A percentile compares a stretch with the other conserved stretches of the same genome.
These are phyloP conservation scores for Colossoma macropomum DNA, from an alignment of 2,113 vertebrate species.

Conservation along the genomic window DNA sequence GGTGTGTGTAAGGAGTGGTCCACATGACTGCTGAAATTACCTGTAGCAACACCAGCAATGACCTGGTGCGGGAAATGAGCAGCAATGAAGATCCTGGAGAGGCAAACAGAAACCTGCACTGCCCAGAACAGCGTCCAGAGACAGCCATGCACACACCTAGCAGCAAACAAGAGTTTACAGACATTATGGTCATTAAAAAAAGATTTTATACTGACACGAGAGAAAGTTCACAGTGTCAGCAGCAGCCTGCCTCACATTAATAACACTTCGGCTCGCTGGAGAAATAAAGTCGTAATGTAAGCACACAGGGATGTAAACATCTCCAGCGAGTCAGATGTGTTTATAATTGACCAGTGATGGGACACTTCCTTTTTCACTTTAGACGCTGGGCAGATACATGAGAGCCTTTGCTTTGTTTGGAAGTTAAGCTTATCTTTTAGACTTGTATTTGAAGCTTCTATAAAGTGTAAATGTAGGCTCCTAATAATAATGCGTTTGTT, in stretches of 20 bases:
- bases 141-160: slow-evolving; percentile 81
- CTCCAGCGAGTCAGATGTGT: neutral
- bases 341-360: neutral
- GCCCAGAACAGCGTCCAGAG: slow-evolving; percentile 89
- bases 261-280: neutral
- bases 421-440: too few species aligned
- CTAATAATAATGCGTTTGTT: too few species aligned
- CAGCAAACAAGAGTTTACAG: neutral
- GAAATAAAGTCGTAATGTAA: neutral
- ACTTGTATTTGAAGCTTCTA: too few species aligned
- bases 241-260: too few species aligned
- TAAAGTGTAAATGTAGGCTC: too few species aligned
- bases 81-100: slow-evolving; percentile 93
- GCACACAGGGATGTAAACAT: neutral
- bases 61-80: slow-evolving; percentile 98
- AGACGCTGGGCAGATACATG: neutral
- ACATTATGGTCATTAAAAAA: too few species aligned
- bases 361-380: neutral
- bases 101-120: slow-evolving; percentile 90
- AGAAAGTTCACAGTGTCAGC: neutral
- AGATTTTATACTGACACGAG: neutral
- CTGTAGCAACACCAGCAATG: slow-evolving; percentile 90
- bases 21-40: slow-evolving; percentile 62
- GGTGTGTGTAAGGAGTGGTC: too few species aligned
- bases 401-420: neutral